These are phyloP conservation scores for Schizaphis graminum DNA, from an alignment of 2,888 invertebrate genomes.

Conservation along the genomic window DNA sequence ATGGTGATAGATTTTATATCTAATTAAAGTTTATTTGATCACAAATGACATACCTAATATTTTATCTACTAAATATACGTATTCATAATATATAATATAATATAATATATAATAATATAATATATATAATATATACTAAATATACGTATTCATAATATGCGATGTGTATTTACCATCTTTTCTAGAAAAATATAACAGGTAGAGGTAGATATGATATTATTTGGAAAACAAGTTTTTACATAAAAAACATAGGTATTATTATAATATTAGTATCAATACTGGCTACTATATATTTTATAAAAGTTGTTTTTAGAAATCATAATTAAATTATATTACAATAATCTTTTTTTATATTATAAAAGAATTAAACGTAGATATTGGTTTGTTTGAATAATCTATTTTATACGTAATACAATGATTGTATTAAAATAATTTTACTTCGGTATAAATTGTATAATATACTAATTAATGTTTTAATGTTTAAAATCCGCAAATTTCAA, in stretches of 20 bases:
- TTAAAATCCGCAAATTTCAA: neutral
- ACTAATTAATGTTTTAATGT: neutral
- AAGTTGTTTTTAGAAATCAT: neutral
- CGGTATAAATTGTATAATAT: neutral
- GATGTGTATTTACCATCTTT: neutral
- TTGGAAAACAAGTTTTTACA: neutral
- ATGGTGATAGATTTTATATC: neutral
- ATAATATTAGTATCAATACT: neutral
- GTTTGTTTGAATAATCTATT: conserved; percentile 6
- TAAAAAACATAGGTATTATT: neutral
- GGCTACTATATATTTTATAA: neutral
- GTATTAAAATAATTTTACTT: neutral
- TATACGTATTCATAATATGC: neutral
- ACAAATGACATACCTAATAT: neutral
- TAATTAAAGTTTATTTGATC: conserved; percentile 48
- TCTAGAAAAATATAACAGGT: neutral
- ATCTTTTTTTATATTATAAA: neutral
- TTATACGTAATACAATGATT: neutral
- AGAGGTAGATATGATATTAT: neutral
- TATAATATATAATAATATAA: too few species aligned
- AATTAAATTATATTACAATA: neutral
- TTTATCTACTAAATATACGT: too few species aligned
- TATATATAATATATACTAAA: too few species aligned
- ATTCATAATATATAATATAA: too few species aligned
- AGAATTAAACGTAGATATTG: neutral